These are phyloP conservation scores for Pseudochirops cupreus DNA, from an alignment of 2,797 vertebrate genomes.

Conservation along the genomic window DNA sequence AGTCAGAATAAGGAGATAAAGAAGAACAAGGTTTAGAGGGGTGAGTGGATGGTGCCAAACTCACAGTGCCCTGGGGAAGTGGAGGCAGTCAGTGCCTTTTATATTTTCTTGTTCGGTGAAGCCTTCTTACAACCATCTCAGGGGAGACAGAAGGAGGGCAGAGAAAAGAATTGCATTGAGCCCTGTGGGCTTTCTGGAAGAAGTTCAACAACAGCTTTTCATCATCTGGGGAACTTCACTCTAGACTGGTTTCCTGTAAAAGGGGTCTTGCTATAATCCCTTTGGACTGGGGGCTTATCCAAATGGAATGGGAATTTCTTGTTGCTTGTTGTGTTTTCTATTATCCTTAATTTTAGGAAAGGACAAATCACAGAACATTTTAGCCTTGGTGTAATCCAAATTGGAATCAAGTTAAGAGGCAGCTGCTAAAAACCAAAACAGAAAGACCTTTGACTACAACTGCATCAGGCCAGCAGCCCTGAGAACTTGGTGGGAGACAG, in stretches of 20 bases:
- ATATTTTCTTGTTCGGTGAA: slow-evolving; percentile 54
- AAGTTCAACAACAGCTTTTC: slow-evolving; percentile 7
- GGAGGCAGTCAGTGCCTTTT: neutral
- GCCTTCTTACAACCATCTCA: neutral
- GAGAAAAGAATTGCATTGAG: neutral
- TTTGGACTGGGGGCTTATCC: neutral
- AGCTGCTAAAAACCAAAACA: slow-evolving; percentile 13
- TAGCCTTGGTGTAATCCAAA: slow-evolving; percentile 48
- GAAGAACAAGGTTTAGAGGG: neutral
- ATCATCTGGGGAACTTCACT: neutral
- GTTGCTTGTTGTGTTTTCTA: neutral
- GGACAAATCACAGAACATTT: slow-evolving; percentile 40
- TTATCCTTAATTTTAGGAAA: slow-evolving; percentile 26
- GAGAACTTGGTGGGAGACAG: neutral
- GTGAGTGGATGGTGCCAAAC: fast-evolving
- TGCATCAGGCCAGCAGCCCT: neutral
- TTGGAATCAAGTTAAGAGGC: slow-evolving; percentile 45
- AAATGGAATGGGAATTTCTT: neutral
- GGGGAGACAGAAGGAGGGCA: neutral
- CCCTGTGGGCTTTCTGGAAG: slow-evolving; percentile 8
- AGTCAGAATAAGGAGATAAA: neutral
- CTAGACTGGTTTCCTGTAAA: neutral
- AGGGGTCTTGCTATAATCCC: neutral
- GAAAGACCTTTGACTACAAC: neutral
- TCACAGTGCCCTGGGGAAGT: neutral